Base-by-base conservation (phyloP, 2,113 vertebrate species). In the Rousettus leschenaultii region DNA sequence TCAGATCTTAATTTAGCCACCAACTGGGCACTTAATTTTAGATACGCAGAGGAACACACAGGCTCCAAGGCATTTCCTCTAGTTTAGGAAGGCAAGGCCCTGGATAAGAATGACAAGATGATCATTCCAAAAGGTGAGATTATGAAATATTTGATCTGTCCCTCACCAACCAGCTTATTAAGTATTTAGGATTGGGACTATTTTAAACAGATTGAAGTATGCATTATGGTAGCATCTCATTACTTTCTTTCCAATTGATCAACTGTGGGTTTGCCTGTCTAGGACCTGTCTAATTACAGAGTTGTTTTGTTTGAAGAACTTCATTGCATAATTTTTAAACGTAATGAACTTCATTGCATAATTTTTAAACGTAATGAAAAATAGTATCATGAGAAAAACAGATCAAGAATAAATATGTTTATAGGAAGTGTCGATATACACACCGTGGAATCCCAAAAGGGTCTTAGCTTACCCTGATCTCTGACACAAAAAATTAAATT, bases 1-100 rank as follows among this genome's bases (percentile, higher is more conserved):
- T 99, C 99, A 99, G 95, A 51, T 97, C 98, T 99, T 98, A 98
- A 99, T 98, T 99, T 99, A 99, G 98, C 98, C 95, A 97, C 97
- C 98, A 98, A 98, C 98, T 98, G 98, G 0, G 26, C 98, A 89
- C 97, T 99, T 99, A 99, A 99, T 99, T 99, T 99, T 99, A 99
- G 99, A 98, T 98, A 89, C 94, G 97, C 97, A 97, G 98, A 98
- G 98, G 97, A 98, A 98, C 98, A 97, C 96, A 96, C 97, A 98
- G 95, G 96, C 97, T 98, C 97, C 95, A 91, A 90, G 91, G 63
- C 91, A 97, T 77, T 98, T 98, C 97, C 98, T 98, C 97, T 95
- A 97, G 96, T 97, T 97, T 98, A 96, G 97, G 98, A 98, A 98
- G 96, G 96, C 98, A 98, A 98, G 96, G 94, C 98, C 97, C 97